These are phyloP conservation scores for Mormyrus hasselquistii DNA, from an alignment of 2,797 vertebrate genomes.

Conservation along the genomic window DNA sequence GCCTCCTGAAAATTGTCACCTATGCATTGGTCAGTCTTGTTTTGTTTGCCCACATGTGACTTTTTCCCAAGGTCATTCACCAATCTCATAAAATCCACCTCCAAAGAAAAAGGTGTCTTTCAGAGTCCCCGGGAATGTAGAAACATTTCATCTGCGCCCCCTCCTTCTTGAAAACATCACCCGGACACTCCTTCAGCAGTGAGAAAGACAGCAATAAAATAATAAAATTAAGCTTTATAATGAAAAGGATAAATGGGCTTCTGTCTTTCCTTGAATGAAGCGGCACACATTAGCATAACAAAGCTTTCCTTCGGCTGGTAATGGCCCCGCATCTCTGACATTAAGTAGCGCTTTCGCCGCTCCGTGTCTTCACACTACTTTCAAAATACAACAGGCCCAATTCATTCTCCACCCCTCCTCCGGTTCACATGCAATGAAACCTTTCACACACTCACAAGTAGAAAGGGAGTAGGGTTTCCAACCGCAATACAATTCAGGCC, in stretches of 20 bases:
- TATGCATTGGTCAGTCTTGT: not conserved
- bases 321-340: constrained; percentile 64
- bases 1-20: not conserved
- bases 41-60: constrained; percentile 49
- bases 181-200: constrained; percentile 43
- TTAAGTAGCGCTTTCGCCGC: constrained; percentile 58
- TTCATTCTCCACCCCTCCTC: constrained; percentile 51
- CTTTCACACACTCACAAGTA: constrained; percentile 64
- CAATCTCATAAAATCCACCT: constrained; percentile 56
- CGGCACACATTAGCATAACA: constrained; percentile 65
- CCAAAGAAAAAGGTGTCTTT: constrained; percentile 54
- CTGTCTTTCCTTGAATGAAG: constrained; percentile 58
- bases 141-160: constrained; percentile 37
- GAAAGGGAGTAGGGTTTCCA: constrained; percentile 62
- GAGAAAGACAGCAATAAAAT: constrained; percentile 63
- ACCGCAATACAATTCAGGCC: constrained; percentile 70
- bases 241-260: constrained; percentile 64
- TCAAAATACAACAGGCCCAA: constrained; percentile 48
- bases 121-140: constrained; percentile 64
- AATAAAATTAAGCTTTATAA: constrained; percentile 57
- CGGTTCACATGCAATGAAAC: constrained; percentile 61
- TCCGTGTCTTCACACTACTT: constrained; percentile 57
- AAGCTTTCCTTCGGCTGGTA: constrained; percentile 60
- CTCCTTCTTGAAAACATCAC: constrained; percentile 46
- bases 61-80: constrained; percentile 57